Base-by-base conservation (phyloP, 2,797 vertebrate species). In the Lepidocolaptes lacrymiger region DNA sequence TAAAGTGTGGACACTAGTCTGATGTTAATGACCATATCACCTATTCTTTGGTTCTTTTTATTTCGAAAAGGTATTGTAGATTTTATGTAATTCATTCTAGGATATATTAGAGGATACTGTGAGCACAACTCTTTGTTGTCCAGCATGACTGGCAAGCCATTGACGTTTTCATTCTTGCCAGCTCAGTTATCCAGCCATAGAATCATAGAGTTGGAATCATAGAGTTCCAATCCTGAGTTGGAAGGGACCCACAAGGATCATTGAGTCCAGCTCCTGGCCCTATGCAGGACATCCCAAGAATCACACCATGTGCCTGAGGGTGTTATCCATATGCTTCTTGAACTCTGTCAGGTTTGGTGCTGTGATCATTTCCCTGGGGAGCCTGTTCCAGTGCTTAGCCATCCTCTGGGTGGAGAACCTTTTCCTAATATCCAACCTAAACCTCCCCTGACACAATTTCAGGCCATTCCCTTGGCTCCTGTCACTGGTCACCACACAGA, bases 351-450 rank as follows among this genome's bases (percentile, higher is more conserved):
- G 54, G 8, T 22, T 62, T 48, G 34, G 11, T 61, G 26, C 22
- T 21, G 6, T 41, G 48, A 43, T 5, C 21, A 24, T 15, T 36
- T 4, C 22, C 1, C 22, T 68, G 6, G 9, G 34, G 19, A 23
- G 9, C 36, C n/a, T 55, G 30, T 36, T 16, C 17, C 22, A 32
- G 21, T 14, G 36, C 12, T 22, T 48, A 48, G 0, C 1, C 2
- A 41, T 1, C 2, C 21, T 21, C 34, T 68, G 18, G 22, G 8
- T 14, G 4, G 32, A 61, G 26, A 68, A 27, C 2, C 8, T 48
- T 32, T 81, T 41, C 26, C 18, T 32, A 0, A 36, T 36, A 81
- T 13, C 10, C 34, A 54, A 0, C 10, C 14, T 32, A 54, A 54
- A 26, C 17, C 12, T 54, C 12, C 14, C 6, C 18, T 44, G 14